Base-by-base conservation (phyloP, 2,888 invertebrate species). In the Acronicta alni region DNA sequence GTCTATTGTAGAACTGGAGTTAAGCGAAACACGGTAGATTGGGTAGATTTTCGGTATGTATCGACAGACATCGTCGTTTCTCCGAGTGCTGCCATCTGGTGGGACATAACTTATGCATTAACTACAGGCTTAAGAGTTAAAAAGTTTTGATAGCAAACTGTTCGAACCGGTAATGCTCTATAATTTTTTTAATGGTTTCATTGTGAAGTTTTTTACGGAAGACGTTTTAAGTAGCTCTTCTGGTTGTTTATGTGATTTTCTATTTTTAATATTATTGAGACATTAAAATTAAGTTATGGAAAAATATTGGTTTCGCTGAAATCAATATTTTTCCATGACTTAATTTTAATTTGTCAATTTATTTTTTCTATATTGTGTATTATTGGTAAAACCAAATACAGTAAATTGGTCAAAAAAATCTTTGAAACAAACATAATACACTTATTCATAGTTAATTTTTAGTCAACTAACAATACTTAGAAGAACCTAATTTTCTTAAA, bases 81-180 rank as follows among this genome's bases (percentile, higher is more conserved):
- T 46, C 20, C 26, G 20, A 20, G 77, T 69, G 69, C 64, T 74
- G 85, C 85, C 87, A 85, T 86, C 88, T 88, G 85, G 77, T 53
- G 74, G 46, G 8, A 42, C 55, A 53, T 82, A 87, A 86, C 85
- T 85, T 84, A 64, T 81, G 73, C 80, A 83, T 83, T 85, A 83
- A 80, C 45, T 69, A 56, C 53, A 67, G 49, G 58, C 49, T 68
- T 70, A 77, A 74, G 59, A 72, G 59, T 79, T 72, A 75, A 78
- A 79, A 84, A 81, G 72, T 79, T 78, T 72, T 65, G 69, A 73
- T 78, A 77, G 72, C 67, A 67, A 71, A 65, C 67, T 56, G 57
- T 72, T 75, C 69, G 51, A 69, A 54, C 59, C 46, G 51, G 60
- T 75, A 61, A 74, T 49, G 66, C 35, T 49, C n/a, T 52, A 66